Conservation (phyloP, 2,888 invertebrate genomes). For the Mesodorylaimus sp. region DNA sequence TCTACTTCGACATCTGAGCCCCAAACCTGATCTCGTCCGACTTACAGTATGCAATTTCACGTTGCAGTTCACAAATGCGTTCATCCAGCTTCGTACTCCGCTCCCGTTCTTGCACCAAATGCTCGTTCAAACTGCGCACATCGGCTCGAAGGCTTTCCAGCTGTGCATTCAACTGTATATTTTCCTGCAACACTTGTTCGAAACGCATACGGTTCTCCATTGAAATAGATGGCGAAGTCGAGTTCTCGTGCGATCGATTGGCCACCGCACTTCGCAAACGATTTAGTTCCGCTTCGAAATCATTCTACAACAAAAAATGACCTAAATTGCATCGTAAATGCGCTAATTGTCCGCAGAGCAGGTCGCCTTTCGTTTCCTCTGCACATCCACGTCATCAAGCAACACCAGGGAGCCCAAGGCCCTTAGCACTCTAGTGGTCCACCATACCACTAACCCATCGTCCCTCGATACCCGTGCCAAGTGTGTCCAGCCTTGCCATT, state of each 20-base stretch:
- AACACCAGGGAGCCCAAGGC: too few species aligned
- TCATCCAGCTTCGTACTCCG: too few species aligned
- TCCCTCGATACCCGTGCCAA: too few species aligned
- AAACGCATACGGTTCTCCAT: not conserved
- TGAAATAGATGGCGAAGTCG: not conserved
- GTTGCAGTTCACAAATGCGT: too few species aligned
- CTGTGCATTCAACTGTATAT: not conserved
- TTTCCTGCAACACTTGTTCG: not conserved
- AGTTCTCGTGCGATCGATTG: not conserved
- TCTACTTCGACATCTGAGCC: too few species aligned
- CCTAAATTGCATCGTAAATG: not conserved
- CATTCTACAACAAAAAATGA: not conserved
- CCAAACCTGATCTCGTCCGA: too few species aligned
- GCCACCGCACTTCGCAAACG: not conserved
- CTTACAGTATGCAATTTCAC: too few species aligned
- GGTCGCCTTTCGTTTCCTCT: not conserved
- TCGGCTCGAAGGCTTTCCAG: not conserved
- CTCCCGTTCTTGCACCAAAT: not conserved
- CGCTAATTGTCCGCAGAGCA: not conserved
- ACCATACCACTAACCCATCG: too few species aligned
- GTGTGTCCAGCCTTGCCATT: not conserved
- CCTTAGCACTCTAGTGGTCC: too few species aligned
- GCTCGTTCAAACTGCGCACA: not conserved
- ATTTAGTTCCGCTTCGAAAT: slow-evolving; percentile 9
- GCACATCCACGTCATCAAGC: not conserved